Conservation (phyloP, 2,888 invertebrate species). For the Sarcophaga carnaria region DNA sequence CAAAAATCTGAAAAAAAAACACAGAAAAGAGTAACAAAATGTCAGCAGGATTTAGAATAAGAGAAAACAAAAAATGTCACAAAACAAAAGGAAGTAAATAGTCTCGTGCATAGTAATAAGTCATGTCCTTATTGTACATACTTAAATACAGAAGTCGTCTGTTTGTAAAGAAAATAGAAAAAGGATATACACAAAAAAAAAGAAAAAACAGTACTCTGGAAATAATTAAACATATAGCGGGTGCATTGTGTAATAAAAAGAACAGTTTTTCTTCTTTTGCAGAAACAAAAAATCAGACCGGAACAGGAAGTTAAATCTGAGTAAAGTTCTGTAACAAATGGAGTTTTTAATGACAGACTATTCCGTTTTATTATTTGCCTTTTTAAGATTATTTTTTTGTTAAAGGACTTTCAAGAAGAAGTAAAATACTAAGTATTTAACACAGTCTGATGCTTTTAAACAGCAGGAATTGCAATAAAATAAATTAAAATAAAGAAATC, state of each 20-base stretch:
- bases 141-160: background rate
- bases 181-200: background rate
- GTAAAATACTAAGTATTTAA: background rate
- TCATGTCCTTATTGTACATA: slow-evolving; percentile 53
- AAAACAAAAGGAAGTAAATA: slow-evolving; percentile 34
- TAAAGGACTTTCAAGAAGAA: background rate
- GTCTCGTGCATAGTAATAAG: slow-evolving; percentile 63
- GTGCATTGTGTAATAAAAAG: background rate
- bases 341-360: background rate
- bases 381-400: slow-evolving; percentile 1
- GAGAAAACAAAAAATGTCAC: slow-evolving; percentile 13
- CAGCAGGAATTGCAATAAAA: no score
- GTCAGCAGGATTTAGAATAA: background rate
- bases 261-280: background rate
- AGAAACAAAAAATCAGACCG: background rate
- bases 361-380: no score
- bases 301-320: background rate
- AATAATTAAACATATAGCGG: no score
- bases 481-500: no score
- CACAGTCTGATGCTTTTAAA: background rate
- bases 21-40: background rate
- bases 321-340: background rate
- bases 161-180: slow-evolving; percentile 10
- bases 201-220: background rate
- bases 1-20: background rate